These are phyloP conservation scores for Luidia sarsii DNA, from an alignment of 53 echinoderm and acorn worm genomes.

Conservation along the genomic window DNA sequence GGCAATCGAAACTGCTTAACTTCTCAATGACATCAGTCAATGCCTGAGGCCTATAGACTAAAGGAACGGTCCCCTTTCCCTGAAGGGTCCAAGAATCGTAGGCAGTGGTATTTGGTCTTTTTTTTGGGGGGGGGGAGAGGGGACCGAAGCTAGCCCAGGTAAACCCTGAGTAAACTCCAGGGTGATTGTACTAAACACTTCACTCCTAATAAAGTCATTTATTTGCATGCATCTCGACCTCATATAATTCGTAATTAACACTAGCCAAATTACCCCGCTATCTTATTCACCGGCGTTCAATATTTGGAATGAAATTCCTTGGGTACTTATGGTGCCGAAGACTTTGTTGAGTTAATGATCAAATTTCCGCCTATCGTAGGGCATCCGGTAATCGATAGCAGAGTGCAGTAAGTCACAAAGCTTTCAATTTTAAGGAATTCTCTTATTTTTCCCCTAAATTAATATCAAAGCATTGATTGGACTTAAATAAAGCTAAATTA, in stretches of 20 bases:
- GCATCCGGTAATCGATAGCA: too few relatives aligned
- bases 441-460: too few relatives aligned
- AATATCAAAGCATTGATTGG: too few relatives aligned
- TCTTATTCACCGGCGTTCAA: slow-evolving; percentile 35
- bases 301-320: slow-evolving; percentile 40
- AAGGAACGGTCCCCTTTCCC: slow-evolving; percentile 17
- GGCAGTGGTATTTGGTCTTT: neutral
- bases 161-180: slow-evolving; percentile 8
- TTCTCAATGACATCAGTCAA: slow-evolving; percentile 37
- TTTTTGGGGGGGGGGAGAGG: too few relatives aligned
- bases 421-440: too few relatives aligned
- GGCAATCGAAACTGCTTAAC: slow-evolving; percentile 52
- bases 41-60: slow-evolving; percentile 44
- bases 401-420: too few relatives aligned
- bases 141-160: neutral
- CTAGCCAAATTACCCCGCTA: slow-evolving; percentile 46
- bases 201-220: slow-evolving; percentile 29
- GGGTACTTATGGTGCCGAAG: neutral
- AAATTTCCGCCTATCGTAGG: neutral
- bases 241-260: slow-evolving; percentile 45
- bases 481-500: too few relatives aligned
- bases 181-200: slow-evolving; percentile 53
- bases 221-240: slow-evolving; percentile 15
- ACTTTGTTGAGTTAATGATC: slow-evolving; percentile 1
- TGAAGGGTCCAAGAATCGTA: neutral